Base-by-base conservation (phyloP, 2,113 vertebrate species). In the Amphilophus citrinellus region DNA sequence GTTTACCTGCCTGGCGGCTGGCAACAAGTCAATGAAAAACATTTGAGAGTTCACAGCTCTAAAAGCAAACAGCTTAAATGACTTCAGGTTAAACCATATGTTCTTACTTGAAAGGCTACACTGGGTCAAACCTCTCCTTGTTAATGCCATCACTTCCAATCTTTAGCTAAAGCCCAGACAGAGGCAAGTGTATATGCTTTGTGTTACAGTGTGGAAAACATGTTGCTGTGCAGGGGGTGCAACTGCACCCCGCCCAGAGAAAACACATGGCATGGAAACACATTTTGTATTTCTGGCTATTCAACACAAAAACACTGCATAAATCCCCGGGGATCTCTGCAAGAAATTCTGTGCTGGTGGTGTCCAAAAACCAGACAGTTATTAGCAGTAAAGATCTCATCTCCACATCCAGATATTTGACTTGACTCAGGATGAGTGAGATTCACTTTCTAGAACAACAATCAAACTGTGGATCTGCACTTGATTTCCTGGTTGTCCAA, bases 1-100 rank as follows among this genome's bases (percentile, higher is more conserved):
- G 93, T 92, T 82, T 84, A 90, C 86, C 82, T 92, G 89, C 85
- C 77, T 58, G 80, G 61, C 35, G 17, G 80, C 80, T 82, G 83
- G 39, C 62, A 84, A 61, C 30, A 59, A 50, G 68, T 56, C 27
- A 10, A 73, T 73, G 68, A 73, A 56, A 8, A 56, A 47, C 68
- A 73, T 53, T 73, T 53, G 18, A 56, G 68, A 59, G 66, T 88
- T 84, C 85, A 76, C 24, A 73, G 84, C 60, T 63, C 30, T 82
- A 18, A 47, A 83, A 84, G 73, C 60, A 80, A 58, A 76, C 66
- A 61, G 44, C 78, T 76, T 17, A 47, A 59, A 83, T 63, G n/a
- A 44, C 6, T 59, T 15, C 66, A 73, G 44, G 30, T 53, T 56
- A 84, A 77, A 89, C 58, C 8, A 10, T 18, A n/a, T 65, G 18